These are phyloP conservation scores for Ormyrus thymus DNA, from an alignment of 2,888 invertebrate genomes.

Conservation along the genomic window DNA sequence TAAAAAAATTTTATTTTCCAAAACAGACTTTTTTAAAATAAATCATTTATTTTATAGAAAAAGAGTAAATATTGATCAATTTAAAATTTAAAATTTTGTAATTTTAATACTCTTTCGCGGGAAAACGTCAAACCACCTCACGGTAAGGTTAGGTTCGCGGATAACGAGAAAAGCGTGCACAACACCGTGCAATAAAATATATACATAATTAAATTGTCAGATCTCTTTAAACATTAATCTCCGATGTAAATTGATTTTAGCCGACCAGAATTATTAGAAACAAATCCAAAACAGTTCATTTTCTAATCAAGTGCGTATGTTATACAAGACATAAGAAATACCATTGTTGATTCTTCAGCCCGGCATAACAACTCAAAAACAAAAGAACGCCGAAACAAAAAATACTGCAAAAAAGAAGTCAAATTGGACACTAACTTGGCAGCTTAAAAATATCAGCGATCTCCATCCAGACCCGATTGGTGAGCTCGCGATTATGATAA, in stretches of 20 bases:
- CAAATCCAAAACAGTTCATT: too few relatives aligned
- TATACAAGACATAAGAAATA: too few relatives aligned
- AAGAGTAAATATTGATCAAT: too few relatives aligned
- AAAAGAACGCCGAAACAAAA: not conserved
- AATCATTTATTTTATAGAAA: not conserved
- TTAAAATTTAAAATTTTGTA: too few relatives aligned
- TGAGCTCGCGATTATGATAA: constrained; percentile 74
- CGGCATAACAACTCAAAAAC: not conserved
- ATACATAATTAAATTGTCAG: not conserved
- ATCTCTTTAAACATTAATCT: not conserved
- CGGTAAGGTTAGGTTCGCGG: constrained; percentile 21
- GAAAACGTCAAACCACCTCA: not conserved
- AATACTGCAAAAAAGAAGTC: constrained; percentile 31
- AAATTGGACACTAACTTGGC: constrained; percentile 66
- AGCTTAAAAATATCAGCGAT: constrained; percentile 71
- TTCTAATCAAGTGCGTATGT: too few relatives aligned
- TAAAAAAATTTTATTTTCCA: not conserved
- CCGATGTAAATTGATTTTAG: too few relatives aligned
- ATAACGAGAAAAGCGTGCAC: constrained; percentile 13
- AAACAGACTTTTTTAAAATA: not conserved
- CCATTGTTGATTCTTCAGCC: too few relatives aligned
- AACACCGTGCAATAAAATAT: not conserved
- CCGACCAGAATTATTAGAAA: too few relatives aligned
- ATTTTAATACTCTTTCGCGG: too few relatives aligned
- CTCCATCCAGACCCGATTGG: constrained; percentile 74